phyloP scores from a whole-genome alignment of 2,113 vertebrate genomes.

The Aphyosemion australe region DNA sequence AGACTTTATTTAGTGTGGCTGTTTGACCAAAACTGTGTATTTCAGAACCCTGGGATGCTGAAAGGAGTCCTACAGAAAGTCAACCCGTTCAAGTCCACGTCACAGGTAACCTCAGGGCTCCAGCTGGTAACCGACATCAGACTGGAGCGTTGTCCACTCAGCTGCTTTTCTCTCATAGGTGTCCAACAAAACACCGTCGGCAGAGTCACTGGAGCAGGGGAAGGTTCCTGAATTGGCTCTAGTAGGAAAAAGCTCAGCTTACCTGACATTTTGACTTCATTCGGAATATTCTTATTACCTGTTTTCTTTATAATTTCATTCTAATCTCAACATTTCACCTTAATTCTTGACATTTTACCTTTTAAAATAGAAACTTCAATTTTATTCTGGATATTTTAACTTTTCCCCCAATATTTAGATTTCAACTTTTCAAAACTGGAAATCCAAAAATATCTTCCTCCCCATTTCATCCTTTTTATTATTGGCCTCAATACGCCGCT shows the following conservation, averaged over 20 bases:
- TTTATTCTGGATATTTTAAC: too few species aligned
- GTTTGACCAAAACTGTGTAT: background rate
- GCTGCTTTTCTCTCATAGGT: conserved; percentile 30
- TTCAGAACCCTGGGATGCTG: conserved; percentile 57
- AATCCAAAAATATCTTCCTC: background rate
- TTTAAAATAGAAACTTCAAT: too few species aligned
- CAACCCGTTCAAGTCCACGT: conserved; percentile 56
- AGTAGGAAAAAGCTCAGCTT: conserved; percentile 22
- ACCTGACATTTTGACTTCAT: background rate
- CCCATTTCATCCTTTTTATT: too few species aligned
- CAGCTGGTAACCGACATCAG: background rate
- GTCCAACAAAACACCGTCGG: conserved; percentile 14
- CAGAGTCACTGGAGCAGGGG: conserved; percentile 44
- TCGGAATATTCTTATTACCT: background rate
- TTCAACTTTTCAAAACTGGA: too few species aligned
- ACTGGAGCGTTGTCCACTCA: background rate
- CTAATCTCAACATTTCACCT: too few species aligned
- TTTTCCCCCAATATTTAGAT: too few species aligned
- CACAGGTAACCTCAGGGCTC: conserved; percentile 51
- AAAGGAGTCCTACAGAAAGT: conserved; percentile 59
- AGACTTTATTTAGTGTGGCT: too few species aligned
- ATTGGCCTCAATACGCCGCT: too few species aligned
- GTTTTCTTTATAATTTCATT: too few species aligned
- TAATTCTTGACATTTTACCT: too few species aligned
- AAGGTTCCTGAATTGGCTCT: conserved; percentile 21